Evolutionary conservation across 2,888 invertebrate species (phyloP).

Genomic region (Atrina japonica): DNA sequence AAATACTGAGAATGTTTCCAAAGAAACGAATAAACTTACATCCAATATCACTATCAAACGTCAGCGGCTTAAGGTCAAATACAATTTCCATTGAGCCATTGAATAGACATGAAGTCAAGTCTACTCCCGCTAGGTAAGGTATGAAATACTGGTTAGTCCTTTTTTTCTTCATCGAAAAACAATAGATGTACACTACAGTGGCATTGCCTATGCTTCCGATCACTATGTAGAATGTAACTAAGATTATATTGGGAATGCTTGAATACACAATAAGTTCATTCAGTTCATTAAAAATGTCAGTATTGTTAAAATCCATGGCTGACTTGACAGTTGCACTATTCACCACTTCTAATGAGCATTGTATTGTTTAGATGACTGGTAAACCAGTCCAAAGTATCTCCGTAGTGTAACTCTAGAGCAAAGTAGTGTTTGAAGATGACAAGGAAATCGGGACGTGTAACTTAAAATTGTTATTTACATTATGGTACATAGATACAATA

Average conservation of each 20-base stretch:
- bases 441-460: too few relatives aligned
- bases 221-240: constrained; percentile 3
- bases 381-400: too few relatives aligned
- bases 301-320: too few relatives aligned
- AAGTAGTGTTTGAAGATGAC: too few relatives aligned
- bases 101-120: constrained; percentile 6
- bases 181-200: constrained; percentile 4
- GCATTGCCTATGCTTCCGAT: constrained; percentile 10
- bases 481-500: too few relatives aligned
- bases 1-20: constrained; percentile 11
- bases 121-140: constrained; percentile 9
- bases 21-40: constrained; percentile 22
- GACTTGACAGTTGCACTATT: too few relatives aligned
- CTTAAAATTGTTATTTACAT: too few relatives aligned
- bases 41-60: constrained; percentile 5
- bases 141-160: constrained; percentile 10
- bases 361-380: too few relatives aligned
- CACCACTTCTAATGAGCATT: too few relatives aligned
- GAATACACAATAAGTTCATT: background rate
- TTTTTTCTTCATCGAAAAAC: constrained; percentile 6
- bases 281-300: too few relatives aligned
- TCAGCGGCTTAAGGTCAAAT: constrained; percentile 8
- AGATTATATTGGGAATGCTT: constrained; percentile 8
- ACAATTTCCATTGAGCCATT: constrained; percentile 18
- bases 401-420: too few relatives aligned